These are phyloP conservation scores for Scaptomyza montana DNA, from an alignment of 1,140 invertebrate genomes.

Conservation along the genomic window DNA sequence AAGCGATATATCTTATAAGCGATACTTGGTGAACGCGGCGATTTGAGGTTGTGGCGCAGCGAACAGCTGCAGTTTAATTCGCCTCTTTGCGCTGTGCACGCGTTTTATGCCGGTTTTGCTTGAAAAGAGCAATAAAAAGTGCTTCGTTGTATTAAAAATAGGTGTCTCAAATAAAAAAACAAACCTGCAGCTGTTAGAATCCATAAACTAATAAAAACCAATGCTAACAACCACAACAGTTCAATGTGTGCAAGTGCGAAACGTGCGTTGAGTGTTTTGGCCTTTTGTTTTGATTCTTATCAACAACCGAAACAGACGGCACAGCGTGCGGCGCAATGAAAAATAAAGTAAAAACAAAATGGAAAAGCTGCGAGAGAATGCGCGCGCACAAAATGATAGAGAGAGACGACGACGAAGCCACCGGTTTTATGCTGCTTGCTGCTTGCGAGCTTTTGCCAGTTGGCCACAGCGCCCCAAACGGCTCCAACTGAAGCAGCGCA, in stretches of 20 bases:
- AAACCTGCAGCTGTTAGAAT: not conserved
- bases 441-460: slow-evolving; percentile 39
- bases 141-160: not conserved
- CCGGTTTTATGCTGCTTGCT: slow-evolving; percentile 34
- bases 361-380: slow-evolving; percentile 54
- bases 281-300: slow-evolving; percentile 81
- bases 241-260: slow-evolving; percentile 16
- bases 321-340: slow-evolving; percentile 60
- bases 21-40: not conserved
- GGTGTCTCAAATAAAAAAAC: not conserved
- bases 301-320: slow-evolving; percentile 56
- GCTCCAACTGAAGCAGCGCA: slow-evolving; percentile 26
- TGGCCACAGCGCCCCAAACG: slow-evolving; percentile 12
- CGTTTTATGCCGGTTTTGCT: not conserved
- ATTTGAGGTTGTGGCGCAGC: slow-evolving; percentile 17
- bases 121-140: not conserved
- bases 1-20: not conserved
- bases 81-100: not conserved
- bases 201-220: not conserved
- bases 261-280: slow-evolving; percentile 59
- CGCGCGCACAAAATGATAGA: slow-evolving; percentile 30
- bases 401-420: slow-evolving; percentile 15
- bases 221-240: not conserved
- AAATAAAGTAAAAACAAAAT: slow-evolving; percentile 74
- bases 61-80: slow-evolving; percentile 16